These are phyloP conservation scores for Brachyrhaphis roseni DNA, from an alignment of 2,797 vertebrate genomes.

Conservation along the genomic window DNA sequence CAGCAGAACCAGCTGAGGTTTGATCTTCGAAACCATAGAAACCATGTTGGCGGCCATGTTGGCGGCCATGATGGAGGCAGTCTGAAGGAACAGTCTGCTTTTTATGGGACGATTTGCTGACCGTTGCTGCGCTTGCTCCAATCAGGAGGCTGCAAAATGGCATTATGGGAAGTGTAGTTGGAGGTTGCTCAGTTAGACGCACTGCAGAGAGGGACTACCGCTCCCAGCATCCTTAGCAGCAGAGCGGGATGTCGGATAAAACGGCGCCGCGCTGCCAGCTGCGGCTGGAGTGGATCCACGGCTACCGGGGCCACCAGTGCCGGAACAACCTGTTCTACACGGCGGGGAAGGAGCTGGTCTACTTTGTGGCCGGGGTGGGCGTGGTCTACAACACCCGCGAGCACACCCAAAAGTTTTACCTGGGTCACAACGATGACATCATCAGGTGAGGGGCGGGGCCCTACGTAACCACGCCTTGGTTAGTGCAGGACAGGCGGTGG, in stretches of 20 bases:
- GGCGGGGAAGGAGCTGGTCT: slow-evolving; percentile 91
- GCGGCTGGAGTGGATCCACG: slow-evolving; percentile 94
- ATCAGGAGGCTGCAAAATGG: not conserved
- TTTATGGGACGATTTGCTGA: not conserved
- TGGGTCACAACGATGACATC: slow-evolving; percentile 96
- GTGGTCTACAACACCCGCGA: slow-evolving; percentile 95
- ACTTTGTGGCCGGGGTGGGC: slow-evolving; percentile 94
- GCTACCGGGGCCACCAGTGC: slow-evolving; percentile 94
- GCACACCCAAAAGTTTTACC: slow-evolving; percentile 94
- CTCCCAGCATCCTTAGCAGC: not conserved
- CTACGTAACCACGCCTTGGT: no score
- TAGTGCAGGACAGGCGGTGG: no score
- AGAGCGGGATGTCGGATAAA: slow-evolving; percentile 87
- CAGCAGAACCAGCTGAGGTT: not conserved
- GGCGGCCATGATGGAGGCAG: not conserved
- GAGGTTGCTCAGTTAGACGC: not conserved
- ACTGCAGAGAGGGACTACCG: slow-evolving; percentile 8
- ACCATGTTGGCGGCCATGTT: not conserved
- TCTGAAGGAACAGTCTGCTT: not conserved
- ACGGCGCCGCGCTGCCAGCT: slow-evolving; percentile 92
- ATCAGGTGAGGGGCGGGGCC: slow-evolving; percentile 85
- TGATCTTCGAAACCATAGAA: not conserved
- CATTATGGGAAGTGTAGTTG: slow-evolving; percentile 48
- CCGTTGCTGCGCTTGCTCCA: not conserved
- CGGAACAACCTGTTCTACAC: slow-evolving; percentile 97